Base-by-base conservation (phyloP, 2,797 vertebrate species). In the Halcyon chelicuti region DNA sequence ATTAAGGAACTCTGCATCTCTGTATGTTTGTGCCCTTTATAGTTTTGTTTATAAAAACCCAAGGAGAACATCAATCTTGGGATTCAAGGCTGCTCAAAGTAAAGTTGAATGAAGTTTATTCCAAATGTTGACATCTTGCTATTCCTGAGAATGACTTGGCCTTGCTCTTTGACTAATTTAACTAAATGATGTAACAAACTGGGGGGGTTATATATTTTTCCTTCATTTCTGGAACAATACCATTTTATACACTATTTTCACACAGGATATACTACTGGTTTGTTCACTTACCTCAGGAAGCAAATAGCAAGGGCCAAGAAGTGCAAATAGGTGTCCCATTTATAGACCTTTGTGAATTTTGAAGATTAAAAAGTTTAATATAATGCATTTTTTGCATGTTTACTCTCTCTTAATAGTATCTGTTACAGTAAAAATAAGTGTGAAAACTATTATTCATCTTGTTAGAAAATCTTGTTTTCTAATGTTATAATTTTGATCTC, bases 81-180 rank as follows among this genome's bases (percentile, higher is more conserved):
- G 61, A 52, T 65, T 85, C 44, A 91, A 60, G 67, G 26, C 16
- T 22, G 33, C 8, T 62, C 29, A 55, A 83, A 92, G 65, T 9
- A 19, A 68, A 60, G 7, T n/a, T 55, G 28, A 62, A 79, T 21
- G 2, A 60, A 29, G 26, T 82, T 92, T 71, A 49, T 76, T 89
- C 37, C 26, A 49, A 81, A 23, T 29, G 49, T 72, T 89, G 58
- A 35, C 54, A 54, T 73, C 39, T 91, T 62, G 33, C n/a, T 82
- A 26, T 86, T 79, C 29, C 66, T 18, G 21, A 61, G 47, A 83
- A 26, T 66, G 37, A 47, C 35, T 76, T 94, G 87, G 21, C 74
- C 72, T 96, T 96, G 79, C 71, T 63, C 71, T 88, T 40, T 83
- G 60, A 80, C 17, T 87, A 81, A 68, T 87, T 86, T 94, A 93